Evolutionary conservation across 2,797 vertebrate genomes (phyloP).

Genomic region (Threskiornis aethiopicus): DNA sequence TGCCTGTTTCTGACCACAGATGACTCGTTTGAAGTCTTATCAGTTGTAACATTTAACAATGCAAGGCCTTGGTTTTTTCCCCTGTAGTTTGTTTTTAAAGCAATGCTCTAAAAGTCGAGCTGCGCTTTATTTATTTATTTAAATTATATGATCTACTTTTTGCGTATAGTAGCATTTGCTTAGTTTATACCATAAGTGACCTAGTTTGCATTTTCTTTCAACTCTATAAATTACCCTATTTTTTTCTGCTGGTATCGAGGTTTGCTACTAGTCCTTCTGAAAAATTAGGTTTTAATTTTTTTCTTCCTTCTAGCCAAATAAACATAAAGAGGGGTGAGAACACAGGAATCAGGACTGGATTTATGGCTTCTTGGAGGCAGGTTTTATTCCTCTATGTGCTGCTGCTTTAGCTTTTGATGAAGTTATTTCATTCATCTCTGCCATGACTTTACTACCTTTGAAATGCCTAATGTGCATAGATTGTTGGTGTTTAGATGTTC

Average conservation of each 20-base stretch:
- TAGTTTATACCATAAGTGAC: neutral
- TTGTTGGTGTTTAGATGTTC: neutral
- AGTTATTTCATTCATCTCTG: neutral
- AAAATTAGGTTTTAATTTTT: conserved; percentile 27
- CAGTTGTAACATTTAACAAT: neutral
- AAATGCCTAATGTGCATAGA: neutral
- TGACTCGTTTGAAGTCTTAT: neutral
- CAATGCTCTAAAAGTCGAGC: neutral
- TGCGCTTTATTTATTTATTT: neutral
- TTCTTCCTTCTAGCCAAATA: conserved; percentile 17
- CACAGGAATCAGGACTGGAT: neutral
- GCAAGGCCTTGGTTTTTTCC: neutral
- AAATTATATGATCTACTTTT: neutral
- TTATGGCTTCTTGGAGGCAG: conserved; percentile 10
- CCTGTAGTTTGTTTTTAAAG: neutral
- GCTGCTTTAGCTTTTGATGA: neutral
- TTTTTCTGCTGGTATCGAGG: neutral
- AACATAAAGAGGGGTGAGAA: neutral
- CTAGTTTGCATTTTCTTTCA: conserved; percentile 24
- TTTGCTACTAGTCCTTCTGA: neutral
- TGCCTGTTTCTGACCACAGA: neutral
- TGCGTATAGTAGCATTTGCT: neutral
- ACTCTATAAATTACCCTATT: neutral
- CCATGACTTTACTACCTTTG: neutral
- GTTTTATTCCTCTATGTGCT: neutral